Evolutionary conservation across 64 coral and sea anemone species (phyloP), one percentile per base, ranked within the genome.

Genomic region (Montipora efflorescens): DNA sequence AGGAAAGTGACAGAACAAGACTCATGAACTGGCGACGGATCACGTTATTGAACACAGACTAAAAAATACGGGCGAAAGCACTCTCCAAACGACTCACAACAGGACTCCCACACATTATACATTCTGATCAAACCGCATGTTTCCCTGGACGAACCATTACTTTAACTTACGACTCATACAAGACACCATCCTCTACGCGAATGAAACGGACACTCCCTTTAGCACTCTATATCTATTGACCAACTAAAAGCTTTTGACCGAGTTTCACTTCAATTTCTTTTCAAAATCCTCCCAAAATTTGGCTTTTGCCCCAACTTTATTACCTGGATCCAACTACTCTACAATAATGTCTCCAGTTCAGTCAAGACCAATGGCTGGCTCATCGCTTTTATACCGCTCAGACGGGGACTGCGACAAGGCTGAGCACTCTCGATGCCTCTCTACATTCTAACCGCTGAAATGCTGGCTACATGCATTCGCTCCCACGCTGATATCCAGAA

Each of bases 31-130:
- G 93, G 93, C 4, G 57, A 66, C 87, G 70, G 6, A 90, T 95
- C 12, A 75, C 93, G 0, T 79, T 95, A 2, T 59, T 95, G 14
- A 95, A 57, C 7, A 67, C 79, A 4, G 87, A 90, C 66, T 95
- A 95, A 43, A 95, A 95, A 75, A 89, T 90, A 0, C 25, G 90
- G 43, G 70, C 93, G 1, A 95, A 82, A 23, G 82, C 67, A 25
- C 25, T 85, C 44, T 59, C 82, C 4, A 49, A 72, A 19, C 10
- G 87, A 21, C 75, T 90, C 18, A 16, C 23, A 28, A 5, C 58
- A 21, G 87, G 67, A 3, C 28, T 90, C 1, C 58, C 74, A 1
- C 25, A 3, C 0, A 79, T 79, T 19, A 67, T 90, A 7, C 75
- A 77, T 13, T 25, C 87, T 7, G 75, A 90, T 45, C 87, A 90